Evolutionary conservation across 2,113 vertebrate species (phyloP).

Genomic region (Chiloscyllium plagiosum): DNA sequence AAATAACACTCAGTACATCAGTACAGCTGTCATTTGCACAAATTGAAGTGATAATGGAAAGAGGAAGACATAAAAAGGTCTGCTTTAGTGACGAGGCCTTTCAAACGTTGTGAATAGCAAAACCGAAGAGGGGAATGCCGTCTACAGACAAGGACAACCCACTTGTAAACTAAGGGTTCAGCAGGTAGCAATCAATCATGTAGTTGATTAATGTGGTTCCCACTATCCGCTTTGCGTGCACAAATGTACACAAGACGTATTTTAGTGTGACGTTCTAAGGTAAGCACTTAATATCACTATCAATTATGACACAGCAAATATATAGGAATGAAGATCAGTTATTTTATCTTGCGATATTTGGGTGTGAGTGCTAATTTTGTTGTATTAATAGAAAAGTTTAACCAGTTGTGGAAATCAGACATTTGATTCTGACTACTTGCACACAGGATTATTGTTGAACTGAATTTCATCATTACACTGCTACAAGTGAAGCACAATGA

Average conservation of each 20-base stretch:
- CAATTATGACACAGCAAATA: not conserved
- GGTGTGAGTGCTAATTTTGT: not conserved
- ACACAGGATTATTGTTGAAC: not conserved
- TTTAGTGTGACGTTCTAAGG: not conserved
- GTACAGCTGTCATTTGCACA: conserved; percentile 8
- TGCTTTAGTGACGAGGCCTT: conserved; percentile 8
- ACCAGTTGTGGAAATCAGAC: not conserved
- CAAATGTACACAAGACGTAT: not conserved
- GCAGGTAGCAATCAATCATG: not conserved
- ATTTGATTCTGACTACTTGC: not conserved
- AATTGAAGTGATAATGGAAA: conserved; percentile 19
- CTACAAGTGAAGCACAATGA: not conserved
- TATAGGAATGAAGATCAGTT: not conserved
- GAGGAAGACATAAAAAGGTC: not conserved
- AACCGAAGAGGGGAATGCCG: not conserved
- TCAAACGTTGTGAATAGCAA: not conserved
- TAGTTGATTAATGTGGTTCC: not conserved
- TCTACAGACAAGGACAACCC: not conserved
- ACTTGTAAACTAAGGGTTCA: not conserved
- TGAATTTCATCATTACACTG: not conserved
- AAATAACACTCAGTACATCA: conserved; percentile 9
- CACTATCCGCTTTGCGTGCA: not conserved
- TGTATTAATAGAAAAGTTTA: not conserved
- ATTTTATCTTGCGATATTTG: not conserved
- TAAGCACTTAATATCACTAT: not conserved